Conservation (phyloP, 2,113 vertebrate genomes). For the Columba janthina region DNA sequence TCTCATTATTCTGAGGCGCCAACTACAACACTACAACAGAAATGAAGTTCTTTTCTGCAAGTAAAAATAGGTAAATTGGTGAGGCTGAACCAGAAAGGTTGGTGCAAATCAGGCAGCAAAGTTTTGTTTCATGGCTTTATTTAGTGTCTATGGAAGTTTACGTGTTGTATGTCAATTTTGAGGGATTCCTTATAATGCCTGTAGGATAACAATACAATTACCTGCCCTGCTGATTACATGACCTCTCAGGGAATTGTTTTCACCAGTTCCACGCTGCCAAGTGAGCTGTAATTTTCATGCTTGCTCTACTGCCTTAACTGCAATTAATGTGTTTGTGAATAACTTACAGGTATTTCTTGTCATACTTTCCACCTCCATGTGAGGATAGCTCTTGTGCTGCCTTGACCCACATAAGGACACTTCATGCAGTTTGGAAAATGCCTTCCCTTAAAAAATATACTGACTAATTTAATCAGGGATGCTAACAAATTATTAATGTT, state of each 20-base stretch:
- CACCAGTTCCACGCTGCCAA: neutral
- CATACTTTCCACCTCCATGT: neutral
- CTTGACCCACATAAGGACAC: neutral
- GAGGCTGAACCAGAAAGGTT: neutral
- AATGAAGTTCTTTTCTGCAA: neutral
- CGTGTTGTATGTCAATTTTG: neutral
- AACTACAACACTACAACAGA: neutral
- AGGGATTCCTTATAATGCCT: neutral
- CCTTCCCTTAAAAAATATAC: neutral
- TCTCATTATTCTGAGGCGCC: neutral
- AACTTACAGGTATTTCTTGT: neutral
- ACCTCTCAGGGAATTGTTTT: neutral
- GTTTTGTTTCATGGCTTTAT: neutral
- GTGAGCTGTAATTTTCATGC: neutral
- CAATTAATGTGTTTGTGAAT: neutral
- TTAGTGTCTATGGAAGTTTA: neutral
- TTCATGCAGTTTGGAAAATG: neutral
- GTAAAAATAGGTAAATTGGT: neutral
- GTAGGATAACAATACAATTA: neutral
- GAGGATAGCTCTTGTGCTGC: neutral
- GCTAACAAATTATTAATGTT: neutral
- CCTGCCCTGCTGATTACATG: neutral
- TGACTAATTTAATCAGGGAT: neutral
- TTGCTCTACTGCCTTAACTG: neutral
- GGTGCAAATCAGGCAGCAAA: neutral